A percentile compares a stretch with the other conserved stretches of the same genome.
Conservation (phyloP, 2,113 vertebrate genomes). For the Taurulus bubalis region DNA sequence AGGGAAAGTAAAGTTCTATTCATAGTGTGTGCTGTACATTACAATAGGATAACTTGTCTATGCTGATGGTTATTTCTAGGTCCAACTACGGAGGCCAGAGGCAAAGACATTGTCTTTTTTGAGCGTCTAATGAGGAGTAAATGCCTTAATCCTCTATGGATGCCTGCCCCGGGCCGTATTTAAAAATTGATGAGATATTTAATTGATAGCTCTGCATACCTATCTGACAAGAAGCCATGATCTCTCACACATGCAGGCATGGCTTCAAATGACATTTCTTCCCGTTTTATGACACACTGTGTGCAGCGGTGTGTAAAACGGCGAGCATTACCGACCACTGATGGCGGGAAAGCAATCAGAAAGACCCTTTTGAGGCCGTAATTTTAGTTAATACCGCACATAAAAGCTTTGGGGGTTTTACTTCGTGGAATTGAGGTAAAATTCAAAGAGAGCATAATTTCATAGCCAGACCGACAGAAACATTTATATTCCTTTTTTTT, state of each 20-base stretch:
- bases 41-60: neutral
- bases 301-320: constrained; percentile 35
- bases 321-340: neutral
- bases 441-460: constrained; percentile 42
- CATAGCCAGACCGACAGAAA: constrained; percentile 33
- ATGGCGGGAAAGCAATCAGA: constrained; percentile 34
- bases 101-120: constrained; percentile 36
- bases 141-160: constrained; percentile 39
- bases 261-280: constrained; percentile 12
- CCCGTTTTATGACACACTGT: neutral
- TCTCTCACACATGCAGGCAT: neutral
- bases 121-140: constrained; percentile 51
- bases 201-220: constrained; percentile 32
- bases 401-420: constrained; percentile 26
- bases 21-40: neutral
- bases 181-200: constrained; percentile 61
- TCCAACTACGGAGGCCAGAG: constrained; percentile 10
- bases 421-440: constrained; percentile 25
- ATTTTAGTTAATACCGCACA: constrained; percentile 24
- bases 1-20: neutral
- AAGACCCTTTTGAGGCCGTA: constrained; percentile 42
- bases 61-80: constrained; percentile 14
- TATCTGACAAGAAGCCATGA: neutral
- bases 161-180: constrained; percentile 25
- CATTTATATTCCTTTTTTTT: neutral